Evolutionary conservation across 2,797 vertebrate genomes (phyloP).

Genomic region (Crossoptilon crossoptilon): DNA sequence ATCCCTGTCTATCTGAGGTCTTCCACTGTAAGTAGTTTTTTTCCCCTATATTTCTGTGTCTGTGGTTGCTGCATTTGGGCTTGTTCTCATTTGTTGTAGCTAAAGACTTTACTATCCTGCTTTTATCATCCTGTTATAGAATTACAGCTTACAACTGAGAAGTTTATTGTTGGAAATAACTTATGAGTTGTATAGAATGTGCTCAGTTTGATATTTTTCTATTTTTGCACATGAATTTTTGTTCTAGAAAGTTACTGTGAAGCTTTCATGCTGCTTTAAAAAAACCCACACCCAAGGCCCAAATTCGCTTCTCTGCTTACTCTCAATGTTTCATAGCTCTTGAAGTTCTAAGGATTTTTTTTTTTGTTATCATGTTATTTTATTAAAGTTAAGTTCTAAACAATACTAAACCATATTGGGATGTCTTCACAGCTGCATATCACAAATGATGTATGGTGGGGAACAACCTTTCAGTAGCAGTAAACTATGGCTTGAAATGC

Average conservation of each 20-base stretch:
- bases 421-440: background rate
- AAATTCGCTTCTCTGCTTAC: background rate
- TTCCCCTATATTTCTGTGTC: too few relatives aligned
- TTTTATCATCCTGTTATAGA: too few relatives aligned
- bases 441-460: background rate
- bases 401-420: background rate
- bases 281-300: background rate
- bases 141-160: background rate
- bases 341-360: background rate
- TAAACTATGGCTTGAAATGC: background rate
- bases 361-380: background rate
- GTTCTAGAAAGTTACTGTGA: background rate
- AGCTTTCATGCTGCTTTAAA: background rate
- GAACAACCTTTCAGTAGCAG: background rate
- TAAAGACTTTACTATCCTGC: too few relatives aligned
- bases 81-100: too few relatives aligned
- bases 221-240: background rate
- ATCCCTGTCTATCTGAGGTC: too few relatives aligned
- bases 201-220: background rate
- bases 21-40: too few relatives aligned
- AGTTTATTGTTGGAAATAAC: background rate
- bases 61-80: too few relatives aligned
- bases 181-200: background rate
- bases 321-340: background rate
- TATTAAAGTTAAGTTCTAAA: background rate